Evolutionary conservation across 1,140 invertebrate species (phyloP), one percentile per base, ranked within the genome.

Genomic region (Bactericera cockerelli): DNA sequence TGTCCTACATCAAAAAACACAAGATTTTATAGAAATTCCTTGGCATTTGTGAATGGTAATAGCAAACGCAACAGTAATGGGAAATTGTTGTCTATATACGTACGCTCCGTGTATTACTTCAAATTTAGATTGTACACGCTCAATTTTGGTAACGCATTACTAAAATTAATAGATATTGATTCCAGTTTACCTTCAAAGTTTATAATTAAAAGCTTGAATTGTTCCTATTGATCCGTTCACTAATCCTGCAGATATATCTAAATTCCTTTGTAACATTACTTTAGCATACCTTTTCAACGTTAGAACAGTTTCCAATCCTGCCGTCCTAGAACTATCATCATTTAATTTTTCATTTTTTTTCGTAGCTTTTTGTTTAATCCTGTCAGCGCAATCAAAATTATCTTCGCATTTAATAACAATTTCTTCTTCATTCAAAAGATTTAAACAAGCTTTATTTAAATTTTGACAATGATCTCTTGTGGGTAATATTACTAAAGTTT

Each of bases 1-100:
- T 67, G 67, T 25, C 65, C 67, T 24, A 63, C 61, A 59, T 70
- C 65, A 11, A 70, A n/a, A 59, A 8, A 70, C 36, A 25, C 63
- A 66, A 62, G 64, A 67, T 24, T 66, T 31, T 36, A 72, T 65
- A 60, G 66, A 70, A n/a, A 71, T 60, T 10, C 70, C 69, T 65
- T 72, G 70, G 63, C 66, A 67, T 64, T 71, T 72, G 57, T 72
- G 70, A 56, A 73, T 67, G 24, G 70, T 72, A 28, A 70, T 68
- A n/a, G 64, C 69, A 65, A 70, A 71, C 55, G 69, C 70, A 3
- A 67, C 39, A 26, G 58, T 64, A 10, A 71, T 63, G 16, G 70
- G 69, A 68, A 71, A 73, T 65, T 73, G 71, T 61, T 67, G 62
- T 55, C 70, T 61, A 31, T 66, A 61, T 26, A 69, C 61, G 63